Base-by-base conservation (phyloP, 2,113 vertebrate genomes). In the Manacus vitellinus region DNA sequence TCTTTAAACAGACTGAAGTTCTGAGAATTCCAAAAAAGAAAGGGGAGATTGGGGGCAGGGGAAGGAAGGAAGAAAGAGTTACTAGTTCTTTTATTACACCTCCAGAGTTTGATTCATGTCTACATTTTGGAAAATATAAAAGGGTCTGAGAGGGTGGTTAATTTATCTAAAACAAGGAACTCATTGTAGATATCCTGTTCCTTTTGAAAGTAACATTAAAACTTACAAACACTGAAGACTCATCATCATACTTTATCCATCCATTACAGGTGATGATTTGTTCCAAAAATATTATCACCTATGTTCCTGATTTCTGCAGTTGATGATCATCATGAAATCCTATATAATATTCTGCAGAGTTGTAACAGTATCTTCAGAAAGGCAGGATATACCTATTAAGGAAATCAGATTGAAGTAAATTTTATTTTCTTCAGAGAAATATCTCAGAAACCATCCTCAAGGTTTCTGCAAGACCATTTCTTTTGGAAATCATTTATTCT, bases 61-160 rank as follows among this genome's bases (percentile, higher is more conserved):
- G 2, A 24, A 58, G 33, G 58, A 81, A 85, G 72, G 31, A 79
- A 92, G 63, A 68, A 83, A 85, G 49, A 63, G 21, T 52, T 92
- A 11, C 19, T 6, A 47, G 58, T 46, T 88, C 54, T 55, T 52
- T 89, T 67, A 72, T 67, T 88, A 68, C 62, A 76, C 31, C 54
- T 89, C 77, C 74, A 88, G 52, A 89, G 19, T 68, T 85, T 72
- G 47, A 93, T 88, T 93, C 54, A 76, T 85, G 56, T 63, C 52
- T 47, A 2, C 17, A 43, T 89, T 87, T 66, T 39, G 73, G 18
- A 67, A 71, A 82, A 77, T 46, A 33, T 8, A 67, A 24, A 65
- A 41, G 31, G 8, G 41, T 87, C 47, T 31, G 31, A 28, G 23
- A 85, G 35, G 19, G 33, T 75, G 11, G 17, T 35, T 47, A 65